phyloP scores from a whole-genome alignment of 2,113 vertebrate species.

The Aepyceros melampus region DNA sequence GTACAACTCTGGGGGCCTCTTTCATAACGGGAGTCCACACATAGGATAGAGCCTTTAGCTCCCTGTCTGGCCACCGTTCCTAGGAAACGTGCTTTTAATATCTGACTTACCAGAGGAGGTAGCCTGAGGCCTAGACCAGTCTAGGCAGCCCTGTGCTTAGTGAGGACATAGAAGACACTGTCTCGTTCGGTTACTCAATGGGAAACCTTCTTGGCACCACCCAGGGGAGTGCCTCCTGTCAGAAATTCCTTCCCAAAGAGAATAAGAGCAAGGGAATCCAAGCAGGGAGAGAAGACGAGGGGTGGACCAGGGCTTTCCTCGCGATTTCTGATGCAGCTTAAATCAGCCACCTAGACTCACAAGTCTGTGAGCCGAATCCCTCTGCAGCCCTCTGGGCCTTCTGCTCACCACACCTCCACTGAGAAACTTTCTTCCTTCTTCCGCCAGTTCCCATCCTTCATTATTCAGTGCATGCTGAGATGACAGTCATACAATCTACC shows the following conservation, averaged over 20 bases:
- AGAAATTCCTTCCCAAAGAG: slow-evolving; percentile 6
- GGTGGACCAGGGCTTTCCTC: not conserved
- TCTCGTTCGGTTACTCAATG: slow-evolving; percentile 13
- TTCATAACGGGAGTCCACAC: not conserved
- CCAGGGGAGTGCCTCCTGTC: not conserved
- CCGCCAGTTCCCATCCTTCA: not conserved
- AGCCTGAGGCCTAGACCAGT: slow-evolving; percentile 33
- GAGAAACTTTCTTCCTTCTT: slow-evolving; percentile 11
- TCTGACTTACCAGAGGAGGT: not conserved
- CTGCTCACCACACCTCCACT: not conserved
- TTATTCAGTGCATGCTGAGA: slow-evolving; percentile 16
- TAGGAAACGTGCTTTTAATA: not conserved
- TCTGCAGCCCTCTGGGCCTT: not conserved
- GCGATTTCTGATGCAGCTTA: not conserved
- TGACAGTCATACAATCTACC: not conserved
- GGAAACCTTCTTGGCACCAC: not conserved
- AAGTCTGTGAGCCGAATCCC: not conserved
- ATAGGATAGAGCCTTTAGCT: not conserved
- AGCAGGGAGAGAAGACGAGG: not conserved
- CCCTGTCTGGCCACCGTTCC: not conserved
- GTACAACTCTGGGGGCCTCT: not conserved
- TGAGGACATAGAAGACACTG: not conserved
- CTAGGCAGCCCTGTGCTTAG: slow-evolving; percentile 1
- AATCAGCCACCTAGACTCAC: not conserved
- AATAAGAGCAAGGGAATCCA: not conserved